Evolutionary conservation across 1,140 invertebrate genomes (phyloP), one percentile per base, ranked within the genome.

Genomic region (Pseudomyrmex concolor): DNA sequence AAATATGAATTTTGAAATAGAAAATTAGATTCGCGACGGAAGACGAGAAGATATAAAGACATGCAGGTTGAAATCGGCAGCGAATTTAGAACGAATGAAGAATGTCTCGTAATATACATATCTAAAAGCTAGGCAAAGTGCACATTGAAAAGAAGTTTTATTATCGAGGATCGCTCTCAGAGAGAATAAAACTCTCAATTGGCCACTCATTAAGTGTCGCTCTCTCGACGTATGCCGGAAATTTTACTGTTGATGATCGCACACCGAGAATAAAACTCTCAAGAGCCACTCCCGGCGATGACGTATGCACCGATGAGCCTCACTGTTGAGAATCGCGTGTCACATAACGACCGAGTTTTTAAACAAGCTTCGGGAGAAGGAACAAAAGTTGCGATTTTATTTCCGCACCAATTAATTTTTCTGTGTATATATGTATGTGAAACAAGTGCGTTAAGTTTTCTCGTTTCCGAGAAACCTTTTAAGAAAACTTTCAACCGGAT

Each of bases 181-280:
- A 59, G 64, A 68, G 59, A 76, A 76, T 43, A 62, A 80, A 80
- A 71, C 43, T 80, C 66, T 80, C 76, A 80, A 71, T 80, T 71
- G 67, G 66, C 5, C 66, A 34, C 43, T 80, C 66, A 80, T 80
- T 80, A 80, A 80, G 76, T 80, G 76, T 71, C 43, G 54, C 66
- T 80, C 76, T 80, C 66, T 34, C 34, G 59, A 34, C 71, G 76
- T 50, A 71, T 22, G 66, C 13, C 19, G 54, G 54, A 70, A 80
- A 80, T 80, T 80, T 80, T 71, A 70, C 66, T 15, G 66, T 59
- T 25, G 73, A 76, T 43, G 22, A 80, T 80, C 71, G 22, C 54
- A 50, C 67, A 34, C 19, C 13, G 76, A 22, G 66, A 71, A 80
- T 71, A 80, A 80, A 60, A 71, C 43, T 80, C 15, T 80, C 64